Base-by-base conservation (phyloP, 2,888 invertebrate genomes). In the Clostera curtula region DNA sequence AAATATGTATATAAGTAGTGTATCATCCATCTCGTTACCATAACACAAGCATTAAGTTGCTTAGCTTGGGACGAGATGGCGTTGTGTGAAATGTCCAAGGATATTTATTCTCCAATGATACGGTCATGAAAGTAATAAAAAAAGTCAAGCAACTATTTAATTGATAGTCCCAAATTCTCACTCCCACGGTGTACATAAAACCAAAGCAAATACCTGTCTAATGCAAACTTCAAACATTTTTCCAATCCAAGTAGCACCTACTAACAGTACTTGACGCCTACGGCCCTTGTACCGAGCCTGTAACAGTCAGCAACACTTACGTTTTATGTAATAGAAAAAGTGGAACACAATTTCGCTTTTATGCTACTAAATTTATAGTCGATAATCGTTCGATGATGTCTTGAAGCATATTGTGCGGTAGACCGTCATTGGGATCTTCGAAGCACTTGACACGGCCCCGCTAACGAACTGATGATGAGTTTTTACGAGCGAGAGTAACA, bases 261-360 rank as follows among this genome's bases (percentile, higher is more conserved):
- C 49, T 69, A 72, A 71, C 72, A 57, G 70, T 68, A 62, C 56
- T 61, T 43, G 29, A 64, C 74, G 51, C 74, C 72, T 50, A 71
- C 71, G 42, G 31, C 20, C 12, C 23, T 36, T 19, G 24, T 43
- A 49, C 56, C 47, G 51, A 44, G 48, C 48, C 44, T 40, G 36
- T 37, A 31, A 35, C 36, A 40, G 42, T 32, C 39, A 37, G 37
- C 39, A 43, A 26, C 26, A 43, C 30, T 42, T 31, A 24, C 15
- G 4, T 5, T 23, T 14, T 15, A 9, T 23, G 6, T 10, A 23
- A 20, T 15, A 16, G 31, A 23, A 28, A 14, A 19, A 12, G n/a
- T 12, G 2, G 16, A 25, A n/a, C 0, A 12, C 6, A 53, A 30
- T 36, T 15, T 31, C 18, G 35, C 29, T 36, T 23, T 35, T 50